These are phyloP conservation scores for Thermophis baileyi DNA, from an alignment of 2,113 vertebrate genomes.

Conservation along the genomic window DNA sequence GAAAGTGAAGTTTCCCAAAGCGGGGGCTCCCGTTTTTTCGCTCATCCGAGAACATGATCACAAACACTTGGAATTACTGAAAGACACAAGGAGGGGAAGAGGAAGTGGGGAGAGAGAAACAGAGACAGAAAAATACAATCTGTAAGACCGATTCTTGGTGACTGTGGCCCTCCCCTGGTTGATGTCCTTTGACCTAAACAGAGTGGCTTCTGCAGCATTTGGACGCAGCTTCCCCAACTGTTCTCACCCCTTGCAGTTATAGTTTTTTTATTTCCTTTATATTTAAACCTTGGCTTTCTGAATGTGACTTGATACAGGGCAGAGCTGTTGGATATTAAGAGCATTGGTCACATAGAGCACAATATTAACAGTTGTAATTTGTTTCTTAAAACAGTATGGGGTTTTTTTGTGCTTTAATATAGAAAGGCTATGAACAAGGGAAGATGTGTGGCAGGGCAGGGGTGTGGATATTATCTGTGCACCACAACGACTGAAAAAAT, in stretches of 20 bases:
- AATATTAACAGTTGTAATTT: background rate
- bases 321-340: background rate
- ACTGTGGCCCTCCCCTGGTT: background rate
- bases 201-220: background rate
- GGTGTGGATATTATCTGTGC: background rate
- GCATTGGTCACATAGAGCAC: background rate
- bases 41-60: conserved; percentile 72
- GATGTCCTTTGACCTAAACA: background rate
- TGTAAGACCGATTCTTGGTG: background rate
- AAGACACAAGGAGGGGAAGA: background rate
- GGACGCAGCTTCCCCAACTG: background rate
- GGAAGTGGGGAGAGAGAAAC: background rate
- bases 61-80: background rate
- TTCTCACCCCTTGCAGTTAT: background rate
- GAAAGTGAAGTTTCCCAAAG: conserved; percentile 87
- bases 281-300: background rate
- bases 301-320: background rate
- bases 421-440: background rate
- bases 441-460: background rate
- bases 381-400: background rate
- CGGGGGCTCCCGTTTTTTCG: conserved; percentile 89
- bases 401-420: background rate
- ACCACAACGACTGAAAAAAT: background rate
- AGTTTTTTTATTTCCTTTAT: background rate
- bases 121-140: background rate